Percentiles rank a stretch among this genome's conserved stretches.
phyloP scores from a whole-genome alignment of 2,888 invertebrate genomes.

The Nebria brevicollis region DNA sequence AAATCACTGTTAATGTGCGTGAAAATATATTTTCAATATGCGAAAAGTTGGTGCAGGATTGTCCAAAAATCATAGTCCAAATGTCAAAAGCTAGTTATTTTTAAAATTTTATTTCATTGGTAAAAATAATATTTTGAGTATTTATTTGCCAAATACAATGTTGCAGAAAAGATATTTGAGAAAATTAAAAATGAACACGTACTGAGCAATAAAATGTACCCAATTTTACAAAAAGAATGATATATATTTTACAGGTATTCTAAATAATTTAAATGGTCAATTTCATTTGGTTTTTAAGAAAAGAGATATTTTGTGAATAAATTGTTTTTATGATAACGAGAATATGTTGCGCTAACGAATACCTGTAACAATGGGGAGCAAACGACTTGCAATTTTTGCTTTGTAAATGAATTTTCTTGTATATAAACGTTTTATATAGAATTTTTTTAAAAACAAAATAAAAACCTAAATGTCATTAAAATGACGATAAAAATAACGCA shows the following conservation, averaged over 20 bases:
- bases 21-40: conserved; percentile 22
- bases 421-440: background rate
- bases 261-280: background rate
- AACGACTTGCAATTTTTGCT: conserved; percentile 22
- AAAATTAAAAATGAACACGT: background rate
- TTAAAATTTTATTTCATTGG: conserved; percentile 3
- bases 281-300: background rate
- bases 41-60: conserved; percentile 29
- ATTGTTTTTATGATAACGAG: background rate
- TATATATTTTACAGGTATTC: conserved; percentile 38
- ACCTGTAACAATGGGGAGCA: conserved; percentile 42
- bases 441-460: conserved; percentile 3
- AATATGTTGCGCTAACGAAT: conserved; percentile 13
- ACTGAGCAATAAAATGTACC: conserved; percentile 37
- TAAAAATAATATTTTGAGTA: background rate
- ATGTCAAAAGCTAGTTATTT: conserved; percentile 35
- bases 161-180: background rate
- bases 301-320: background rate
- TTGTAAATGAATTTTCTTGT: conserved; percentile 26
- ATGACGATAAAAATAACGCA: conserved; percentile 30
- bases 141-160: background rate
- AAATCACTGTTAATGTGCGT: conserved; percentile 3
- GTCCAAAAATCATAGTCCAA: conserved; percentile 11
- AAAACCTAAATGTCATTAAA: conserved; percentile 8
- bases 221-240: conserved; percentile 27